Evolutionary conservation across 2,797 vertebrate species (phyloP).

Genomic region (Poecile montanus): DNA sequence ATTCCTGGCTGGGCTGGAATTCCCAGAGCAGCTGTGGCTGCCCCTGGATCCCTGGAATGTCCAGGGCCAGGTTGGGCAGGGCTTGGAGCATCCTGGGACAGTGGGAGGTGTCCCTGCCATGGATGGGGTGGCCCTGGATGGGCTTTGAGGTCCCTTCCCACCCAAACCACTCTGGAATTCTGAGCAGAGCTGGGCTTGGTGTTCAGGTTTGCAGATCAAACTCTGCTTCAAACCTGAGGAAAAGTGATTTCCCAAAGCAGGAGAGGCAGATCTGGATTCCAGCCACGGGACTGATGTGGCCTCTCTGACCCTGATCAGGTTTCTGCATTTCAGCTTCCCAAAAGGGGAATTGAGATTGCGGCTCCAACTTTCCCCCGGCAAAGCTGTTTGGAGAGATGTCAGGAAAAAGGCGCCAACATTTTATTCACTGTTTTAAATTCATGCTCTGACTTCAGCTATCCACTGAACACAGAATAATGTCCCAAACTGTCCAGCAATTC

Average conservation of each 20-base stretch:
- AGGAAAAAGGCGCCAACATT: background rate
- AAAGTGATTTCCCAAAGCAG: background rate
- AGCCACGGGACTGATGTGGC: background rate
- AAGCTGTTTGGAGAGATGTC: background rate
- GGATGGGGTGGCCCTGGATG: background rate
- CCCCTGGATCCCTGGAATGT: background rate
- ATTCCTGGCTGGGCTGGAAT: background rate
- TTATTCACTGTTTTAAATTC: background rate
- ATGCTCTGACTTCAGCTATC: background rate
- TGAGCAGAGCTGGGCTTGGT: background rate
- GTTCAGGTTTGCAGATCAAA: background rate
- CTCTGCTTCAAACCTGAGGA: background rate
- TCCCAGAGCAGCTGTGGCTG: background rate
- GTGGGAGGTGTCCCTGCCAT: background rate
- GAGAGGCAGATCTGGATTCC: background rate
- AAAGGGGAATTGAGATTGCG: background rate
- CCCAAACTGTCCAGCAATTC: background rate
- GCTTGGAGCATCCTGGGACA: fast-evolving
- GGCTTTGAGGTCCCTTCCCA: fast-evolving
- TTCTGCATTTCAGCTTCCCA: background rate
- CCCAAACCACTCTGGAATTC: background rate
- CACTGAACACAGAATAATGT: background rate
- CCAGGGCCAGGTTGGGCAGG: background rate
- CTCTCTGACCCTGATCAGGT: background rate
- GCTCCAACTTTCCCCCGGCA: background rate